Evolutionary conservation across 2,113 vertebrate species (phyloP).

Genomic region (Pavo muticus): DNA sequence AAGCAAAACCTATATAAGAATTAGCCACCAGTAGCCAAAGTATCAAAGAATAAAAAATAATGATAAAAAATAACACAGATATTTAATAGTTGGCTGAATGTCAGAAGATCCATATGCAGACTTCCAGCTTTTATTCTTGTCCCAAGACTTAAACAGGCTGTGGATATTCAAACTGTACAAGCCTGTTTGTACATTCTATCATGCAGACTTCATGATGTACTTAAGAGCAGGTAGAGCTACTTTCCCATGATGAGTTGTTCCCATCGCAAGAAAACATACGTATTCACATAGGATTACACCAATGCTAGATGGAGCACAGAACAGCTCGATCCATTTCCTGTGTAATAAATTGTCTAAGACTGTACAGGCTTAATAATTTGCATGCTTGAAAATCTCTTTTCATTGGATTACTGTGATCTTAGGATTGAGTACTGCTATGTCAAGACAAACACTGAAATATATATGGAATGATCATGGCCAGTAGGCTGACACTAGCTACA

Average conservation of each 20-base stretch:
- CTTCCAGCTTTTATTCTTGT: neutral
- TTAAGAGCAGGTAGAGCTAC: neutral
- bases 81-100: neutral
- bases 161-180: neutral
- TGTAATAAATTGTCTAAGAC: neutral
- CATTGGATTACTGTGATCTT: neutral
- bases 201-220: neutral
- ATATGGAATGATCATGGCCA: neutral
- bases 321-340: neutral
- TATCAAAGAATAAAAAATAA: neutral
- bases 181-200: neutral
- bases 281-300: neutral
- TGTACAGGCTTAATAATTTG: neutral
- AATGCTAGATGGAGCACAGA: neutral
- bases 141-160: neutral
- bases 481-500: neutral
- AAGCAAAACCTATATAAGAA: neutral
- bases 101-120: neutral
- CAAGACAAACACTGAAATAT: neutral
- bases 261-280: neutral
- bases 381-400: neutral
- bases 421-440: neutral
- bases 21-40: neutral
- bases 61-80: neutral
- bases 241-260: neutral